phyloP scores from a whole-genome alignment of 2,797 vertebrate species.

The Mus spretus region DNA sequence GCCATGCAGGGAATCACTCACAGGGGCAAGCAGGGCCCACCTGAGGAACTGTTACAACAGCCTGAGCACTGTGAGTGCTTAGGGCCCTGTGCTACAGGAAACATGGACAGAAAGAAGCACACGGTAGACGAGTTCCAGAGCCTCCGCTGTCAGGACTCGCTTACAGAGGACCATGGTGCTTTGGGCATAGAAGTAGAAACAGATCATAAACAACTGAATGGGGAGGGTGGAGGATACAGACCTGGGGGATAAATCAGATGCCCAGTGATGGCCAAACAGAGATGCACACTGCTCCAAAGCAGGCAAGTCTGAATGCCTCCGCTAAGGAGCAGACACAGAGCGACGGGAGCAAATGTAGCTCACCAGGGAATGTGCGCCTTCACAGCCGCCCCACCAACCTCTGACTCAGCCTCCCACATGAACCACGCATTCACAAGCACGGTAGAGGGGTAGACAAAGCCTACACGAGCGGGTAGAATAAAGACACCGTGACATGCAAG shows the following conservation, averaged over 20 bases:
- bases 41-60: not conserved
- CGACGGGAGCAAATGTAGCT: not conserved
- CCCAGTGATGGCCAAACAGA: rapidly evolving
- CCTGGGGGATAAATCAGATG: not conserved
- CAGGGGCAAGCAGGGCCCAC: rapidly evolving
- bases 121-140: not conserved
- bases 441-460: not conserved
- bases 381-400: not conserved
- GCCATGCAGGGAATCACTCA: too few species aligned
- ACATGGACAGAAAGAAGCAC: not conserved
- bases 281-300: rapidly evolving
- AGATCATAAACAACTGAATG: too few species aligned
- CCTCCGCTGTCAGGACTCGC: not conserved
- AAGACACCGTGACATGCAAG: not conserved
- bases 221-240: not conserved
- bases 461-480: rapidly evolving
- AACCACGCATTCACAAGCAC: not conserved
- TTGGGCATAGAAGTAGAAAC: not conserved
- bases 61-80: rapidly evolving
- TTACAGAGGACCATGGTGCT: rapidly evolving
- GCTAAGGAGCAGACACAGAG: not conserved
- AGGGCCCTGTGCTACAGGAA: not conserved
- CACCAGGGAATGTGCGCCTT: not conserved
- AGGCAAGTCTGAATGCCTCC: not conserved
- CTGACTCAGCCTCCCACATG: not conserved